A percentile compares a stretch with the other conserved stretches of the same genome.
Evolutionary conservation across 2,888 invertebrate species (phyloP).

Genomic region (Nesidiocoris tenuis): DNA sequence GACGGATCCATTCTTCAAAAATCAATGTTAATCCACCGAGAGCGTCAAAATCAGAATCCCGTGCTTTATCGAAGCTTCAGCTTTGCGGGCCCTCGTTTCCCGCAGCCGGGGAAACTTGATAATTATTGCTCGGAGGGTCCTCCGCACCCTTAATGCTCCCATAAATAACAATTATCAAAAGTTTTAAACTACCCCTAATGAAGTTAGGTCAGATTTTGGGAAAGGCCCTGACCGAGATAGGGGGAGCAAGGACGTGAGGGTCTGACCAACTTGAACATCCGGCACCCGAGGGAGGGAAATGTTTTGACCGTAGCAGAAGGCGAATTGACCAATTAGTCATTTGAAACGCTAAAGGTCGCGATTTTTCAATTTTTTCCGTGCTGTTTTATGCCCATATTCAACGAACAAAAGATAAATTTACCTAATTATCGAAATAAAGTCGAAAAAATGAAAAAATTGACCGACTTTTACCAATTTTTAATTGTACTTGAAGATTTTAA

Average conservation of each 20-base stretch:
- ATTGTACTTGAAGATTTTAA: too few species aligned
- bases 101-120: neutral
- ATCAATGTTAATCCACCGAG: too few species aligned
- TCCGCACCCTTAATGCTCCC: conserved; percentile 31
- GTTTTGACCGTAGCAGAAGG: neutral
- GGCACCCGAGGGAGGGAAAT: neutral
- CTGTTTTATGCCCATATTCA: too few species aligned
- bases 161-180: conserved; percentile 42
- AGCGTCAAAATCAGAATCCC: too few species aligned
- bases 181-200: conserved; percentile 42
- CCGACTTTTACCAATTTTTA: too few species aligned
- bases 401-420: too few species aligned
- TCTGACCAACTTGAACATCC: neutral
- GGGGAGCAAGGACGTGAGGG: neutral
- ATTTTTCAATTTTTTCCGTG: too few species aligned
- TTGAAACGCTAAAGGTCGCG: neutral
- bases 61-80: neutral
- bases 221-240: neutral
- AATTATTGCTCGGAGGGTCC: neutral
- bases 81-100: neutral
- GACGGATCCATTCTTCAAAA: too few species aligned
- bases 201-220: conserved; percentile 18
- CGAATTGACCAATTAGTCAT: neutral
- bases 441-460: too few species aligned
- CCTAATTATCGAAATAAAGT: too few species aligned